Conservation (phyloP, 1,140 invertebrate genomes). For the Theocolax elegans region DNA sequence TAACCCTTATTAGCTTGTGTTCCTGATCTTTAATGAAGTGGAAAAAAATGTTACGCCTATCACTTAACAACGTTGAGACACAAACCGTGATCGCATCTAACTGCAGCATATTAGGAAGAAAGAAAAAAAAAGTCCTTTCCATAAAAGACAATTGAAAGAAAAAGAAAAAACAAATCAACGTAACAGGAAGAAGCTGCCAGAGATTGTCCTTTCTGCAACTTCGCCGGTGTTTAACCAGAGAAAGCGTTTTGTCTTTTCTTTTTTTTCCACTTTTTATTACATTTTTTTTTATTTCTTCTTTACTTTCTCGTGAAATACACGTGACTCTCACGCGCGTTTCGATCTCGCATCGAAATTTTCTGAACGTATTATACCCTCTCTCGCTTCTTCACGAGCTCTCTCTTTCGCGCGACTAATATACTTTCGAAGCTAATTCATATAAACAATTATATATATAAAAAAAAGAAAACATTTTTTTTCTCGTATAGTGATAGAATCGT, state of each 20-base stretch:
- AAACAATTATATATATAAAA: slow-evolving; percentile 27
- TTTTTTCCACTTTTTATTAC: slow-evolving; percentile 8
- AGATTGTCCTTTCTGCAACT: slow-evolving; percentile 39
- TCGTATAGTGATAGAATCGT: slow-evolving; percentile 17
- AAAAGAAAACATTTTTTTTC: slow-evolving; percentile 33
- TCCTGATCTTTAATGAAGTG: slow-evolving; percentile 44
- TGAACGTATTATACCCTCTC: no score
- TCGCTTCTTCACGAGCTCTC: background rate
- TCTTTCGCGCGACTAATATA: slow-evolving; percentile 7
- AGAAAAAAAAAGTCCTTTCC: background rate
- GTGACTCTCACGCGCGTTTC: slow-evolving; percentile 8
- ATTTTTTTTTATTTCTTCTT: slow-evolving; percentile 5
- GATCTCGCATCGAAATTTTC: slow-evolving; percentile 20
- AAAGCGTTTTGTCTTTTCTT: slow-evolving; percentile 45
- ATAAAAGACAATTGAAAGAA: background rate
- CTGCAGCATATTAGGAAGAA: slow-evolving; percentile 16
- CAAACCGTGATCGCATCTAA: slow-evolving; percentile 39
- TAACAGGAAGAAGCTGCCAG: slow-evolving; percentile 41
- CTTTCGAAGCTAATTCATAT: slow-evolving; percentile 11
- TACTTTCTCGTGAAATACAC: slow-evolving; percentile 20
- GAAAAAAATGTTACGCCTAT: slow-evolving; percentile 38
- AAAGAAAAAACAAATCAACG: slow-evolving; percentile 31
- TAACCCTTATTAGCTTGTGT: slow-evolving; percentile 44
- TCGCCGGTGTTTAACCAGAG: slow-evolving; percentile 39
- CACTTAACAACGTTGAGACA: slow-evolving; percentile 38